Conservation (phyloP, 2,888 invertebrate species). For the Sericinus montela region DNA sequence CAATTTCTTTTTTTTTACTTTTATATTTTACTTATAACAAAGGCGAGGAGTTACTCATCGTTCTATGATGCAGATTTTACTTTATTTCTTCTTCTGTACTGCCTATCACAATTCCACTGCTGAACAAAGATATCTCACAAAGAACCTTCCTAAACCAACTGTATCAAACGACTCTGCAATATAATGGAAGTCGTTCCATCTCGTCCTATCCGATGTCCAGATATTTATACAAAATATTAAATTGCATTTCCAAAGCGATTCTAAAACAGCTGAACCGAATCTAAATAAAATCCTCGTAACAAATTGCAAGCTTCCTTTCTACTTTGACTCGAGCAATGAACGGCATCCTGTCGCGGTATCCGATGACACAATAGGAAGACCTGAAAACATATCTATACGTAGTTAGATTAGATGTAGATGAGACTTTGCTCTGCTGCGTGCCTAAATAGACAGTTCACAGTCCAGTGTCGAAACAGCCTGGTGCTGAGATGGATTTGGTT, state of each 20-base stretch:
- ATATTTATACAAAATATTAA: too few species aligned
- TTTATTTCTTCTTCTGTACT: too few species aligned
- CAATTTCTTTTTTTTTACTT: too few species aligned
- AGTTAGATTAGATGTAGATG: background rate
- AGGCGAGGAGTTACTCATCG: too few species aligned
- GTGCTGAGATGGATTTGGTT: slow-evolving; percentile 1
- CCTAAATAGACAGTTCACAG: background rate
- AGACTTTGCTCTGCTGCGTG: background rate
- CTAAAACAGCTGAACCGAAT: background rate
- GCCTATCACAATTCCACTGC: too few species aligned
- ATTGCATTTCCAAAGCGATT: background rate
- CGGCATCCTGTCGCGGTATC: slow-evolving; percentile 33
- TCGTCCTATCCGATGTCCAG: too few species aligned
- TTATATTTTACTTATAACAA: too few species aligned
- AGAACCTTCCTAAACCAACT: too few species aligned
- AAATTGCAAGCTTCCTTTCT: slow-evolving; percentile 41
- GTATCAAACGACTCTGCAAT: too few species aligned
- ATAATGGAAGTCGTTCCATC: too few species aligned
- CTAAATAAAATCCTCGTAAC: slow-evolving; percentile 26
- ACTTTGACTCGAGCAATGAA: slow-evolving; percentile 31
- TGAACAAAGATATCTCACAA: too few species aligned
- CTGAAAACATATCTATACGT: background rate
- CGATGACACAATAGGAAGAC: slow-evolving; percentile 24
- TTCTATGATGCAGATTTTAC: too few species aligned
- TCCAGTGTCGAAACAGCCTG: background rate